These are phyloP conservation scores for Ctenoplectra terminalis DNA, from an alignment of 1,140 invertebrate genomes.

Conservation along the genomic window DNA sequence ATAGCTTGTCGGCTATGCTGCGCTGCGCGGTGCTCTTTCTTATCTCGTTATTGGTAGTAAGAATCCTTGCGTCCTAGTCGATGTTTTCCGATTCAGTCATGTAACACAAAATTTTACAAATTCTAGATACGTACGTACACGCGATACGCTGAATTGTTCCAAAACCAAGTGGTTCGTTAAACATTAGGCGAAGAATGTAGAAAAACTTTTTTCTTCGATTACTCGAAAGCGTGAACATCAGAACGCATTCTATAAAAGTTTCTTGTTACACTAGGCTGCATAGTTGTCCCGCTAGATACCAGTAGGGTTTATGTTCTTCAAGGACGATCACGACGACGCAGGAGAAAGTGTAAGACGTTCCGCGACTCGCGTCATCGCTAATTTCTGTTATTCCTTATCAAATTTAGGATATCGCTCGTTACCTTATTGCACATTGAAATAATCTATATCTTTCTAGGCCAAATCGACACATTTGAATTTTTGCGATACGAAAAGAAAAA, in stretches of 20 bases:
- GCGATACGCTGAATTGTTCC: too few relatives aligned
- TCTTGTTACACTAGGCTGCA: constrained; percentile 1
- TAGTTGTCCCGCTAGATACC: background rate
- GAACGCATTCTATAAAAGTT: background rate
- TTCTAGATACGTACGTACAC: background rate
- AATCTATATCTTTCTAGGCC: background rate
- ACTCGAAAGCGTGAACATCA: background rate
- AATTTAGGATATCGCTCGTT: constrained; percentile 46
- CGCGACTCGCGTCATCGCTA: constrained; percentile 36
- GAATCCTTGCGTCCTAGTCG: background rate
- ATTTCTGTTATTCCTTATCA: constrained; percentile 54
- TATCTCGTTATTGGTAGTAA: background rate
- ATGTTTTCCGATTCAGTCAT: background rate
- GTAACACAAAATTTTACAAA: background rate
- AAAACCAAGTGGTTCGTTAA: background rate
- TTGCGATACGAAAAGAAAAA: background rate
- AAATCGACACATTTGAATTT: background rate
- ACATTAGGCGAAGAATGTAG: background rate
- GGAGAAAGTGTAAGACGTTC: constrained; percentile 58
- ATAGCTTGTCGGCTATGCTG: constrained; percentile 12
- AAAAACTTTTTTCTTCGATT: background rate
- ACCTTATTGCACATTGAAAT: background rate
- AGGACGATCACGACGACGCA: constrained; percentile 52
- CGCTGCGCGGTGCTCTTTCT: constrained; percentile 34
- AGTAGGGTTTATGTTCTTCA: constrained; percentile 20